phyloP scores from a whole-genome alignment of 37 sponge, comb jelly and placozoan genomes.

The Hormiphora californensis region DNA sequence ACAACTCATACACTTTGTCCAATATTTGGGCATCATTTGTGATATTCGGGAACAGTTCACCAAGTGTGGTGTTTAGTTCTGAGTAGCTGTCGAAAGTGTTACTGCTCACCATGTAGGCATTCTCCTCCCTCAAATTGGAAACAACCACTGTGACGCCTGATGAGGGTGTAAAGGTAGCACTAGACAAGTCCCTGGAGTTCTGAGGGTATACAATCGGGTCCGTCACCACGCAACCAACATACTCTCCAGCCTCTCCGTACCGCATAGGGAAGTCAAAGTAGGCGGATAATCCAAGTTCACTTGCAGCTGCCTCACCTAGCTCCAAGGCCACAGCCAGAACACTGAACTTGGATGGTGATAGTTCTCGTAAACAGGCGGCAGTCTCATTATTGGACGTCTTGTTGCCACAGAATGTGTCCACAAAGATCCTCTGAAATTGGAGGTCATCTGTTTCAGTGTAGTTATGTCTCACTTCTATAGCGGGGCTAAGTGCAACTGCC shows the following conservation, averaged over 20 bases:
- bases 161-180: background rate
- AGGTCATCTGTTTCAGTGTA: background rate
- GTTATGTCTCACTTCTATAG: background rate
- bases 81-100: background rate
- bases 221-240: background rate
- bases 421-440: background rate
- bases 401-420: background rate
- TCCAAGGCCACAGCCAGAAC: no score
- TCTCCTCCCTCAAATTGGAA: background rate
- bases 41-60: background rate
- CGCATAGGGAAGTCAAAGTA: slow-evolving; percentile 27
- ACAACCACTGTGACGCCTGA: background rate
- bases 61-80: background rate
- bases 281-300: background rate
- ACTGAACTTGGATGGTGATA: background rate
- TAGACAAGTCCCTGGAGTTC: background rate
- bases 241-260: background rate
- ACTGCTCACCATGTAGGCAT: background rate
- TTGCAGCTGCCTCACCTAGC: background rate
- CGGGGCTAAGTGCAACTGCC: slow-evolving; percentile 29
- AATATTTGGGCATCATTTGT: background rate
- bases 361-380: background rate
- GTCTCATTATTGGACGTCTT: background rate
- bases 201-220: slow-evolving; percentile 16
- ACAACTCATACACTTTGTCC: background rate